A percentile compares a stretch with the other conserved stretches of the same genome.
phyloP scores from a whole-genome alignment of 2,797 vertebrate species.

The Acipenser oxyrinchus region DNA sequence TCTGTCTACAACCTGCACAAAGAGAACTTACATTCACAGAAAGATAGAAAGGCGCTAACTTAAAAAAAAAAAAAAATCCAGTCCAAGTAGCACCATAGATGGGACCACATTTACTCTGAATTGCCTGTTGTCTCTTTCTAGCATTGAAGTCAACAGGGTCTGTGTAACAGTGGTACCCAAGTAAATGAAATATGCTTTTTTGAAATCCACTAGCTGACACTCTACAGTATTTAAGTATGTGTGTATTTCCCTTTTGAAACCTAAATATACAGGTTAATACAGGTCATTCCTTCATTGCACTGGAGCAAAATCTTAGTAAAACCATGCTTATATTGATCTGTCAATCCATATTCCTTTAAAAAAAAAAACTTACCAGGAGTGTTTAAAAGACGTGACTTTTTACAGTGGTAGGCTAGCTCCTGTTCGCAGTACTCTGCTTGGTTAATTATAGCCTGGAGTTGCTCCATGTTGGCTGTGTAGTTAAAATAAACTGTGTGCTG shows the following conservation, averaged over 20 bases:
- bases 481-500: constrained; percentile 68
- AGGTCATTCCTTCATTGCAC: no score
- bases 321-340: constrained; percentile 22
- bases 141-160: no score
- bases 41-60: constrained; percentile 10
- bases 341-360: constrained; percentile 30
- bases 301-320: constrained; percentile 22
- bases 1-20: no score
- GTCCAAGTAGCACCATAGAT: not conserved
- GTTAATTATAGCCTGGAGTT: constrained; percentile 72
- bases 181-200: no score
- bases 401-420: constrained; percentile 82
- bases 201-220: no score
- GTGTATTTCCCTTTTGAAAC: no score
- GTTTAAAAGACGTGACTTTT: constrained; percentile 75
- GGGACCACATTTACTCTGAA: not conserved
- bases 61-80: not conserved
- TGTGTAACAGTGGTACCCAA: no score
- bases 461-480: constrained; percentile 70
- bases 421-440: constrained; percentile 83
- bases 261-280: no score
- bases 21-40: not conserved
- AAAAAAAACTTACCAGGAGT: constrained; percentile 59
- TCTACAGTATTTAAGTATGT: no score
- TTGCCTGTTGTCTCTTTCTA: no score